A percentile compares a stretch with the other conserved stretches of the same genome.
These are phyloP conservation scores for Drosophila mettleri DNA, from an alignment of 2,888 invertebrate species.

Conservation along the genomic window DNA sequence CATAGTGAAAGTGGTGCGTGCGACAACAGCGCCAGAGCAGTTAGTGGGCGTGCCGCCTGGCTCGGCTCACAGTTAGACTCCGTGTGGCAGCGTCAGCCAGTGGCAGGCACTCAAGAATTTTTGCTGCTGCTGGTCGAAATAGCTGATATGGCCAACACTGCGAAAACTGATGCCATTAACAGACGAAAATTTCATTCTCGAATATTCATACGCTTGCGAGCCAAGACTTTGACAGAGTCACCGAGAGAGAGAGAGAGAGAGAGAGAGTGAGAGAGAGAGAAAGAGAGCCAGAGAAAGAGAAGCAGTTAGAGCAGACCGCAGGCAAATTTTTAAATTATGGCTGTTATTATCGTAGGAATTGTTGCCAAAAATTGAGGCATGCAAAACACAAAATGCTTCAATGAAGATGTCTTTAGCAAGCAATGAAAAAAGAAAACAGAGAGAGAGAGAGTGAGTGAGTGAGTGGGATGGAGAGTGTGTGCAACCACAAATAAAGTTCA, in stretches of 20 bases:
- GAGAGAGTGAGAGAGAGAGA: background rate
- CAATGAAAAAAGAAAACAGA: background rate
- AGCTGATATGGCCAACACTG: constrained; percentile 60
- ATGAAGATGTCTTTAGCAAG: constrained; percentile 4
- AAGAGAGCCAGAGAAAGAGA: constrained; percentile 1
- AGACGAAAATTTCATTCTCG: constrained; percentile 69
- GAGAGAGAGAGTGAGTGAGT: background rate
- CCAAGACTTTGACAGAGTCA: constrained; percentile 7
- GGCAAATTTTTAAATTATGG: constrained; percentile 59
- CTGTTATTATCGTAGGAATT: constrained; percentile 47
- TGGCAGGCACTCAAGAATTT: constrained; percentile 53
- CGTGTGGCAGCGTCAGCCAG: constrained; percentile 5
- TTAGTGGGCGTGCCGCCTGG: constrained; percentile 27
- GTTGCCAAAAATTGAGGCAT: constrained; percentile 52
- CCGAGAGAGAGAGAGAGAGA: background rate
- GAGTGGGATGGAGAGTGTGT: background rate
- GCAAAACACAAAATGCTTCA: constrained; percentile 35
- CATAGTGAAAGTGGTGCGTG: constrained; percentile 78
- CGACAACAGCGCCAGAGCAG: constrained; percentile 39
- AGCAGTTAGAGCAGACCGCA: constrained; percentile 30
- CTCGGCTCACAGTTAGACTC: background rate
- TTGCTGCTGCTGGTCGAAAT: constrained; percentile 38
- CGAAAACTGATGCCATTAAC: constrained; percentile 61
- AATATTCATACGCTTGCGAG: constrained; percentile 70
- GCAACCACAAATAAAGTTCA: background rate